Evolutionary conservation across 1,140 invertebrate genomes (phyloP), one percentile per base, ranked within the genome.

Genomic region (Drosophila pruinosa): DNA sequence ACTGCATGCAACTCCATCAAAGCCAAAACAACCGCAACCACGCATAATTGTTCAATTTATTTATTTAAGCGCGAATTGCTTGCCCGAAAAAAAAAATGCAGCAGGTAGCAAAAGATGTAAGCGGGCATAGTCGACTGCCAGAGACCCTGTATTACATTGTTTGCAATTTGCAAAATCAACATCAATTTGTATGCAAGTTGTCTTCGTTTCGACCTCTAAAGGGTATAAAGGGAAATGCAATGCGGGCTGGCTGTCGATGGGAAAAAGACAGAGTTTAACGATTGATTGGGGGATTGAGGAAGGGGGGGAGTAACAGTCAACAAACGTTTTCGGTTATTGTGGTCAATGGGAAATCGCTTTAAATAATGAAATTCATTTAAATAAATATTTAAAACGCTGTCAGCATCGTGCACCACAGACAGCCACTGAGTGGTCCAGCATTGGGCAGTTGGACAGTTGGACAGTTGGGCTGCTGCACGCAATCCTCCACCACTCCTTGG

Each of bases 31-130:
- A 86, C 81, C 81, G 82, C 81, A 86, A 86, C 82, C 80, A 81
- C 77, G 81, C 81, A 86, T 86, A 86, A 86, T 86, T 86, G 81
- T 82, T 88, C 82, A 86, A 86, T 86, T 86, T 86, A 86, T 86
- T 86, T 86, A 88, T 86, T 86, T 86, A 86, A 86, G 74, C 81
- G 75, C 77, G 73, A 86, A 85, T 81, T 77, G 81, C 82, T 10
- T 7, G 12, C 8, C n/a, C 5, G n/a, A 12, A 12, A 57, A 22
- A 57, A 57, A 56, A 57, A 36, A 54, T 12, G 41, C 0, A 22
- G n/a, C 19, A n/a, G 10, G 41, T 45, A 7, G n/a, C n/a, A 43
- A 43, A 19, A 4, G 7, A 8, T 43, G 39, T 12, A 24, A 47
- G 3, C 6, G 22, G 15, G 21, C 2, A 22, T 47, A n/a, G 12